These are phyloP conservation scores for Burhinus bistriatus DNA, from an alignment of 2,113 vertebrate species.

Conservation along the genomic window DNA sequence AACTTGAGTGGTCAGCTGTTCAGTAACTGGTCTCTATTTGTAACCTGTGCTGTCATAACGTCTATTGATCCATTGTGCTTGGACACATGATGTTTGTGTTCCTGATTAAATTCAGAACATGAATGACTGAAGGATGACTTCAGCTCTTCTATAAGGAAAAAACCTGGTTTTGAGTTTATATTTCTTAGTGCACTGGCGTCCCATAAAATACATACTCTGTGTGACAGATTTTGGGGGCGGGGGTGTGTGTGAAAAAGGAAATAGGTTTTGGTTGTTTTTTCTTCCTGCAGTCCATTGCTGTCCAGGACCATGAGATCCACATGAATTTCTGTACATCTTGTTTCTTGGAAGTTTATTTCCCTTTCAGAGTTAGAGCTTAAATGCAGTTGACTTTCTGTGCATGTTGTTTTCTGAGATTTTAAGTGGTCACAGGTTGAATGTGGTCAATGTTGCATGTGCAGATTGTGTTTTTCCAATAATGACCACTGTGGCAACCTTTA, in stretches of 20 bases:
- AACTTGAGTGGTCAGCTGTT: background rate
- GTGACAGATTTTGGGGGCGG: background rate
- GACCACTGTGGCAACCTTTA: background rate
- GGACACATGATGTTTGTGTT: background rate
- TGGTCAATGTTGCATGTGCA: background rate
- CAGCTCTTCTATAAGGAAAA: background rate
- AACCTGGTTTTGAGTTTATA: background rate
- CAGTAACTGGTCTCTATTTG: background rate
- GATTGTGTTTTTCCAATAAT: background rate
- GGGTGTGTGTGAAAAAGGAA: background rate
- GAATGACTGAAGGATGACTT: background rate
- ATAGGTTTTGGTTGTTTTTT: background rate
- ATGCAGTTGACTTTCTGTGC: background rate
- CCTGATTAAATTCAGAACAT: background rate
- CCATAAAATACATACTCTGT: background rate
- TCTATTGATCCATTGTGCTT: background rate
- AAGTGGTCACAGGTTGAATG: background rate
- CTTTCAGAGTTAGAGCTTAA: background rate
- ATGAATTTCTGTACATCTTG: background rate
- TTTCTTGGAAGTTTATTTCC: background rate
- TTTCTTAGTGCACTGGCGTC: background rate
- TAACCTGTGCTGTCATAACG: background rate
- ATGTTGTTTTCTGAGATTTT: background rate
- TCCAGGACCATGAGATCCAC: background rate
- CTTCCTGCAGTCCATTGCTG: background rate